Conservation (phyloP, 1,140 invertebrate genomes). For the Tyrophagus putrescentiae region DNA sequence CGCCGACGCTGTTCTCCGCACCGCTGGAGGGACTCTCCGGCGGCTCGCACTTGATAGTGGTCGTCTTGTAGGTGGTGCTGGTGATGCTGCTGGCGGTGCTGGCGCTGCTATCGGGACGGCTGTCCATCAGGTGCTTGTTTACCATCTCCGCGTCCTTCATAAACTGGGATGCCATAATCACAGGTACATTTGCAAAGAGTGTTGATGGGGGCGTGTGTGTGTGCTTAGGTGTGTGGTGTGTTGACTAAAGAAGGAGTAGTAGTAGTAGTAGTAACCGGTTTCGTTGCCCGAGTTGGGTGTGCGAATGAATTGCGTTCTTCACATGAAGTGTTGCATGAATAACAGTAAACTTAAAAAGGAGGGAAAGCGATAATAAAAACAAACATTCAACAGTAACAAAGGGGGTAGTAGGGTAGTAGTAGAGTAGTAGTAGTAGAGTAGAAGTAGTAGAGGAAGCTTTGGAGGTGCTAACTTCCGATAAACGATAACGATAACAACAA, state of each 20-base stretch:
- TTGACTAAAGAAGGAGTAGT: not conserved
- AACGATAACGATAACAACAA: no score
- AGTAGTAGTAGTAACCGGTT: not conserved
- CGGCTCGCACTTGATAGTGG: conserved; percentile 23
- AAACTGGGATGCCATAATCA: conserved; percentile 17
- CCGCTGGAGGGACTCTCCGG: conserved; percentile 20
- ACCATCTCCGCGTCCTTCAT: conserved; percentile 14
- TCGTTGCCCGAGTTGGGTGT: not conserved
- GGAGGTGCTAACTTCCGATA: no score
- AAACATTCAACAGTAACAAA: not conserved
- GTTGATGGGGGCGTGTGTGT: not conserved
- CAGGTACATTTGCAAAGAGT: conserved; percentile 9
- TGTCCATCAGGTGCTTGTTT: conserved; percentile 6
- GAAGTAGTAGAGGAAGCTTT: no score
- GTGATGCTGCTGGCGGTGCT: not conserved
- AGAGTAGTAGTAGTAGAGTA: no score
- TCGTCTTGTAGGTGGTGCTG: not conserved
- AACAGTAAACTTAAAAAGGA: no score
- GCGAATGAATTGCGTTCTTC: not conserved
- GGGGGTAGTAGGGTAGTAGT: not conserved
- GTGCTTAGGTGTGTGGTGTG: not conserved
- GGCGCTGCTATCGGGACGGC: not conserved
- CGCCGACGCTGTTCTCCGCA: conserved; percentile 20
- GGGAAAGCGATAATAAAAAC: not conserved
- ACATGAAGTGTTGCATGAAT: not conserved